A percentile compares a stretch with the other conserved stretches of the same genome.
Conservation (phyloP, 2,888 invertebrate species). For the Galerucella nymphaeae region DNA sequence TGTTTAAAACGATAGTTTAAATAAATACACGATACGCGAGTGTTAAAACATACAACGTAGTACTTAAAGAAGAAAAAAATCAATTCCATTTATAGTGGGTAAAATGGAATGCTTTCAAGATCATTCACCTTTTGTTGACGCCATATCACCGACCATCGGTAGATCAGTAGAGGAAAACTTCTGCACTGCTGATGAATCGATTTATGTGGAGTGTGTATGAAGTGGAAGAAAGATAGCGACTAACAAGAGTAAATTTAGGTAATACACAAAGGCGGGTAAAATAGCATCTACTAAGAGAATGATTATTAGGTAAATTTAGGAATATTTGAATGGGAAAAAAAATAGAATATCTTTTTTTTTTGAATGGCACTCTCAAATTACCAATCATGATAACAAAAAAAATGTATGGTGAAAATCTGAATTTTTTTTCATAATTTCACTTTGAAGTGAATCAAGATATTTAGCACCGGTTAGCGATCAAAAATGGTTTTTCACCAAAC, state of each 20-base stretch:
- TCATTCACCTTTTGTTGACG: constrained; percentile 35
- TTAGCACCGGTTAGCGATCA: too few relatives aligned
- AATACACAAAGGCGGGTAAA: not conserved
- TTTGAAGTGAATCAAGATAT: too few relatives aligned
- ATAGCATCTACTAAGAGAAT: not conserved
- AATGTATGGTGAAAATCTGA: too few relatives aligned
- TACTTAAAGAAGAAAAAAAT: constrained; percentile 15
- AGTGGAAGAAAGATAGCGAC: constrained; percentile 6
- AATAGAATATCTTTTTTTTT: not conserved
- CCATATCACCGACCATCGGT: constrained; percentile 29
- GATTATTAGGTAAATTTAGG: not conserved
- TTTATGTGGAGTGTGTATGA: constrained; percentile 13
- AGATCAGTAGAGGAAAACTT: constrained; percentile 32
- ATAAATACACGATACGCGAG: too few relatives aligned
- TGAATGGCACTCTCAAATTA: not conserved
- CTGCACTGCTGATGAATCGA: constrained; percentile 35
- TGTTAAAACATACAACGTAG: constrained; percentile 4
- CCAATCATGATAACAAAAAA: too few relatives aligned
- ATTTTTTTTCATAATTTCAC: too few relatives aligned
- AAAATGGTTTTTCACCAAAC: too few relatives aligned
- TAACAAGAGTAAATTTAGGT: constrained; percentile 9
- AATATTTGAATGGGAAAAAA: too few relatives aligned
- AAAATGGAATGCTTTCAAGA: constrained; percentile 27
- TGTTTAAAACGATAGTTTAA: too few relatives aligned
- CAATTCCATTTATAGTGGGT: constrained; percentile 19